Evolutionary conservation across 2,888 invertebrate genomes (phyloP).

Genomic region (Tipula unca): DNA sequence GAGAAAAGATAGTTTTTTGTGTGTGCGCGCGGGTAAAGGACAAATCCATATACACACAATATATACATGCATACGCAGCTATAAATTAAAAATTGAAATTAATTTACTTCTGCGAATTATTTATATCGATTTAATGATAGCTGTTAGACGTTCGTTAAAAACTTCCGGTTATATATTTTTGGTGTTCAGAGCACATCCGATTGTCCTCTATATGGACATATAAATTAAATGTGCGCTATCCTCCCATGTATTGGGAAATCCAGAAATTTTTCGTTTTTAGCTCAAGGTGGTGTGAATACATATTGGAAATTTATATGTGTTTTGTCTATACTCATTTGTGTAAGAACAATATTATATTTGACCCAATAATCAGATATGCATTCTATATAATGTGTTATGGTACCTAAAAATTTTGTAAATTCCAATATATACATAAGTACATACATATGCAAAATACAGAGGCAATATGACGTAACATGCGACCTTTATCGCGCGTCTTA

Average conservation of each 20-base stretch:
- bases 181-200: not conserved
- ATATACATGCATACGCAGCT: not conserved
- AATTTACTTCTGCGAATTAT: not conserved
- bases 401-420: too few relatives aligned
- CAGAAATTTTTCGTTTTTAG: not conserved
- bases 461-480: not conserved
- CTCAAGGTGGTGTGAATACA: not conserved
- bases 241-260: not conserved
- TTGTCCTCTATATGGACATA: not conserved
- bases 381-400: too few relatives aligned
- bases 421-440: too few relatives aligned
- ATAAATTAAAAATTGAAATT: not conserved
- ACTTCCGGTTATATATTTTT: not conserved
- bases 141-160: not conserved
- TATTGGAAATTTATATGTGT: too few relatives aligned
- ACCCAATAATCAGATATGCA: too few relatives aligned
- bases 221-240: not conserved
- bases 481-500: not conserved
- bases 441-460: not conserved
- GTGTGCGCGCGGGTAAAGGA: not conserved
- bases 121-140: not conserved
- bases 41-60: not conserved
- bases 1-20: not conserved
- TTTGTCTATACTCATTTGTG: too few relatives aligned
- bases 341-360: too few relatives aligned